Conservation (phyloP, 37 sponge, comb jelly and placozoan genomes). For the Ephydatia muelleri region DNA sequence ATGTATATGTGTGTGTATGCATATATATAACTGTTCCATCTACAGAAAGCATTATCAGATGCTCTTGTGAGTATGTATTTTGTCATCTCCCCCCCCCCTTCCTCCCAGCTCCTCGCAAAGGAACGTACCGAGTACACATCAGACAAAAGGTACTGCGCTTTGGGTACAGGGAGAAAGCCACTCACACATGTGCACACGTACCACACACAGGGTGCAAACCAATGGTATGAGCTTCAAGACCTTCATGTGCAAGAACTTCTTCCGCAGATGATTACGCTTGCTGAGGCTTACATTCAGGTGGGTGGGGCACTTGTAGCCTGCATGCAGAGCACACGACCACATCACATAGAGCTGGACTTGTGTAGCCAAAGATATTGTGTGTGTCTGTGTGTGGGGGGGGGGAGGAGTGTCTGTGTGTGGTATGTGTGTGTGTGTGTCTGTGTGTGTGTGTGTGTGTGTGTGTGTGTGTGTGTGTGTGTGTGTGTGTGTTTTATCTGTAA, state of each 20-base stretch:
- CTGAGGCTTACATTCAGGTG: slow-evolving; percentile 98
- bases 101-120: slow-evolving; percentile 68
- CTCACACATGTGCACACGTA: not conserved
- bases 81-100: not conserved
- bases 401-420: no score
- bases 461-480: not conserved
- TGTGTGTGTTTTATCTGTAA: no score
- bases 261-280: slow-evolving; percentile 97
- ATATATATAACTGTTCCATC: not conserved
- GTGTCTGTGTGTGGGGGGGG: no score
- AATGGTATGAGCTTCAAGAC: slow-evolving; percentile 98
- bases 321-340: not conserved
- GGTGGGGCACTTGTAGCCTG: not conserved
- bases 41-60: not conserved
- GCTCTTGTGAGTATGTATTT: not conserved
- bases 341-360: no score
- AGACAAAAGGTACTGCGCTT: slow-evolving; percentile 64
- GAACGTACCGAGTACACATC: slow-evolving; percentile 86
- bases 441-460: not conserved
- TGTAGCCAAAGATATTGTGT: no score
- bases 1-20: not conserved
- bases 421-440: no score
- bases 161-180: not conserved
- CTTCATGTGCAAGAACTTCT: slow-evolving; percentile 95
- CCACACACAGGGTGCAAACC: slow-evolving; percentile 74